These are phyloP conservation scores for Melitaea cinxia DNA, from an alignment of 1,140 invertebrate species.

Conservation along the genomic window DNA sequence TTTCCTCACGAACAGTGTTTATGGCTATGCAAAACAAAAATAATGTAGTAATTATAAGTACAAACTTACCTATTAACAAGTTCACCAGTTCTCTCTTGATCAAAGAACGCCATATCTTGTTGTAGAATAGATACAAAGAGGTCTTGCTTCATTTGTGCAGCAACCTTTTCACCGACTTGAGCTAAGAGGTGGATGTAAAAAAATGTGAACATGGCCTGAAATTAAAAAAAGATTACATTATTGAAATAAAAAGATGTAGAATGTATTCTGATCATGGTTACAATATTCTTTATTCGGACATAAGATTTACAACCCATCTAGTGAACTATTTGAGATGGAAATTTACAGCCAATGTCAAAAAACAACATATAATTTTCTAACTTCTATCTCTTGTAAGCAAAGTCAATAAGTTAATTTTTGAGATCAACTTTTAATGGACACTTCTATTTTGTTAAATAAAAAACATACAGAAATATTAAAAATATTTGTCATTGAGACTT, in stretches of 20 bases:
- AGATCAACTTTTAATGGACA: too few relatives aligned
- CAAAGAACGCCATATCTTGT: constrained; percentile 96
- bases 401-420: too few relatives aligned
- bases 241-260: background rate
- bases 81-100: constrained; percentile 94
- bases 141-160: constrained; percentile 89
- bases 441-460: too few relatives aligned
- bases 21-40: background rate
- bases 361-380: too few relatives aligned
- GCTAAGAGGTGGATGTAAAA: constrained; percentile 93
- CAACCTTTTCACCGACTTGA: constrained; percentile 93
- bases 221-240: constrained; percentile 33
- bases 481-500: too few relatives aligned
- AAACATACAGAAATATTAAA: too few relatives aligned
- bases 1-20: too few relatives aligned
- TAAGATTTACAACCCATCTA: too few relatives aligned
- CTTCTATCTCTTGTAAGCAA: too few relatives aligned
- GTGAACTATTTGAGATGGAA: too few relatives aligned
- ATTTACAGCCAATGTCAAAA: too few relatives aligned
- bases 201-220: constrained; percentile 93
- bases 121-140: constrained; percentile 92
- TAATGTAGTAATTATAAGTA: background rate
- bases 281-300: too few relatives aligned
- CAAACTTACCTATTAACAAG: constrained; percentile 88
- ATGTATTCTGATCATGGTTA: background rate